Conservation (phyloP, 2,797 vertebrate species). For the Danio kyathit region DNA sequence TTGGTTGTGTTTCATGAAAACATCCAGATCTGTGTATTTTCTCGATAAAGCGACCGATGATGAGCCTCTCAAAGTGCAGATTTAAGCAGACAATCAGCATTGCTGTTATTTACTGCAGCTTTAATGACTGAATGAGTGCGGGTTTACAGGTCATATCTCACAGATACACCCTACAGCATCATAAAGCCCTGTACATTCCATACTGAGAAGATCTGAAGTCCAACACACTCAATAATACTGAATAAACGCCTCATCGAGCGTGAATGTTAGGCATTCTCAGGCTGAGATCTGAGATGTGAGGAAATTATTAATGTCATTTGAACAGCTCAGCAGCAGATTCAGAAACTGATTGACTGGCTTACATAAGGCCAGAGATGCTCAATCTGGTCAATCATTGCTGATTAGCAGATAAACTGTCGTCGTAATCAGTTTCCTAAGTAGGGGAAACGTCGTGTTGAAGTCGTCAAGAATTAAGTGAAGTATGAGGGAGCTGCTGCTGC, state of each 20-base stretch:
- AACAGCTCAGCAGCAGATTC: neutral
- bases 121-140: neutral
- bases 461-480: neutral
- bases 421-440: neutral
- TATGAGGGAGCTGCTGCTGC: neutral
- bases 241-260: neutral
- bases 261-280: neutral
- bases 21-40: too few relatives aligned
- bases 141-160: neutral
- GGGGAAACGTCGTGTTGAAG: neutral
- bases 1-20: too few relatives aligned
- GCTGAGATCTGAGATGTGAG: neutral
- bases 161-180: neutral
- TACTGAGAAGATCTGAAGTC: neutral
- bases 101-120: too few relatives aligned
- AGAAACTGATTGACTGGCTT: neutral
- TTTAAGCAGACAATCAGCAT: neutral
- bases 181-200: neutral
- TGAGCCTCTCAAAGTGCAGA: too few relatives aligned
- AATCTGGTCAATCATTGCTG: constrained; percentile 14
- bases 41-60: too few relatives aligned
- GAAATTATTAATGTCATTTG: constrained; percentile 9
- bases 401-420: neutral
- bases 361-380: neutral
- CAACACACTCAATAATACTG: neutral